Percentiles rank a stretch among this genome's conserved stretches.
Evolutionary conservation across 2,113 vertebrate genomes (phyloP).

Genomic region (Baryphthengus martii): DNA sequence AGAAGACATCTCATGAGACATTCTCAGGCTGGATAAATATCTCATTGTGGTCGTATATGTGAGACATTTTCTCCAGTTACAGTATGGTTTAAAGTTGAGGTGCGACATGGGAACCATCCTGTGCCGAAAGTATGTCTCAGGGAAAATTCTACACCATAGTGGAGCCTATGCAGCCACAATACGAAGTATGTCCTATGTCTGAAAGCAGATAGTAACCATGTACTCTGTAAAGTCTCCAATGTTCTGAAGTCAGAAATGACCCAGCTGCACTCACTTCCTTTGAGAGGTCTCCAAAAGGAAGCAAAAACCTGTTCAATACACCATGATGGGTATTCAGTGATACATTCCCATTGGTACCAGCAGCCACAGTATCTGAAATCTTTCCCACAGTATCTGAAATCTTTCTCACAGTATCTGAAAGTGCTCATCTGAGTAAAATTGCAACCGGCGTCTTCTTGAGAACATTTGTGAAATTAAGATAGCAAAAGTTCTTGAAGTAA

Average conservation of each 20-base stretch:
- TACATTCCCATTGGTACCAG: neutral
- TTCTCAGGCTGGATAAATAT: neutral
- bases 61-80: neutral
- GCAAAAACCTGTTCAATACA: neutral
- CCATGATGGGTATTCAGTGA: neutral
- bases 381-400: neutral
- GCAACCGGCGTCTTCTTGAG: neutral
- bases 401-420: neutral
- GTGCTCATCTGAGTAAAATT: neutral
- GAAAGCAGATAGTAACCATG: neutral
- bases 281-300: neutral
- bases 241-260: neutral
- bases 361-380: neutral
- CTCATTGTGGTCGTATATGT: neutral
- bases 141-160: neutral
- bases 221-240: neutral
- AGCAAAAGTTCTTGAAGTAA: neutral
- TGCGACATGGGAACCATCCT: neutral
- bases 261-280: neutral
- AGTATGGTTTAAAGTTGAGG: neutral
- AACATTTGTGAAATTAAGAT: constrained; percentile 8
- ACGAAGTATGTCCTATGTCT: neutral
- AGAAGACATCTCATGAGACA: neutral
- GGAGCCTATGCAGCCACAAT: neutral
- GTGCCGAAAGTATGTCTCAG: neutral